These are phyloP conservation scores for Leptinotarsa texana DNA, from an alignment of 1,140 invertebrate genomes.

Conservation along the genomic window DNA sequence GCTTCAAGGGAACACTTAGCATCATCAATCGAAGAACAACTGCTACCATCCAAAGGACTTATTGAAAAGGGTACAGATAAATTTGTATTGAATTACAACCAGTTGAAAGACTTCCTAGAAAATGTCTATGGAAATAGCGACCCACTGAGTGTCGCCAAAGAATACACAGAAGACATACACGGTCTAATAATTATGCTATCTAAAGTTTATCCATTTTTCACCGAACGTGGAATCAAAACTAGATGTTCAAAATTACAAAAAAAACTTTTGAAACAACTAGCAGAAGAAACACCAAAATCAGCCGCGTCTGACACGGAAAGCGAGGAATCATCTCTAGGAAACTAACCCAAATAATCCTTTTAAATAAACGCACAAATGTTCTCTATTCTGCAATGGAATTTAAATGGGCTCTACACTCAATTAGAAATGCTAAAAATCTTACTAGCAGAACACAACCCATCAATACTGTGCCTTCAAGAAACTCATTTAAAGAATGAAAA, in stretches of 20 bases:
- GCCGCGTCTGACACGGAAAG: neutral
- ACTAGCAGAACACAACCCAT: neutral
- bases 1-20: neutral
- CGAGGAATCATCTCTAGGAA: neutral
- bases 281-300: neutral
- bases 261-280: constrained; percentile 2
- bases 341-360: neutral
- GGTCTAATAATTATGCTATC: neutral
- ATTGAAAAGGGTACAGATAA: neutral
- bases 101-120: constrained; percentile 2
- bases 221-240: neutral
- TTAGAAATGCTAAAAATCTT: constrained; percentile 2
- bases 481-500: neutral
- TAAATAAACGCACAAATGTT: neutral
- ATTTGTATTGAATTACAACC: neutral
- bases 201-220: constrained; percentile 2
- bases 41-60: neutral
- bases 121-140: constrained; percentile 7
- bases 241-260: constrained; percentile 1
- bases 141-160: neutral
- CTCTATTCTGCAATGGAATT: constrained; percentile 4
- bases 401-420: neutral
- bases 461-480: neutral
- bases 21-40: neutral
- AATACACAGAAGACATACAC: constrained; percentile 10